phyloP scores from a whole-genome alignment of 2,113 vertebrate species.

The Neotoma lepida region DNA sequence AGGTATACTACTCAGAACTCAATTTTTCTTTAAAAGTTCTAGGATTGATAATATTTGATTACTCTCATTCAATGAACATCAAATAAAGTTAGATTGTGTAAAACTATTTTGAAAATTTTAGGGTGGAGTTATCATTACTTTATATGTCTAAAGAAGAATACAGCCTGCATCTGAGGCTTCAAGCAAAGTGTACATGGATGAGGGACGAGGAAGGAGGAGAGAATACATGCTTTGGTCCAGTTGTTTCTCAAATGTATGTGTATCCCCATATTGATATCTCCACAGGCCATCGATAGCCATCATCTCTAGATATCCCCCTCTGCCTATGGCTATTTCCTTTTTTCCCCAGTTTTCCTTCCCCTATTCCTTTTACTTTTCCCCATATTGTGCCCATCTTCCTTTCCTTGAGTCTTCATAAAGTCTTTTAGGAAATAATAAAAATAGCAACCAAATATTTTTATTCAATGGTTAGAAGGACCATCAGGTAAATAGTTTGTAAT shows the following conservation, averaged over 20 bases:
- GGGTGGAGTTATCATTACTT: background rate
- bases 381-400: background rate
- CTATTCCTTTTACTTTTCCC: background rate
- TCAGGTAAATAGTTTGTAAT: background rate
- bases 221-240: background rate
- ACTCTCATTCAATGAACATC: background rate
- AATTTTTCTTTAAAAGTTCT: background rate
- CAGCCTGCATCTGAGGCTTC: background rate
- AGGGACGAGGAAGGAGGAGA: fast-evolving
- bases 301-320: background rate
- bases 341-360: background rate
- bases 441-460: background rate
- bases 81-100: background rate
- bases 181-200: background rate
- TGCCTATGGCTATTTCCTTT: no score
- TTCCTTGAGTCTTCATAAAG: no score
- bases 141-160: background rate
- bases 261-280: background rate
- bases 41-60: background rate
- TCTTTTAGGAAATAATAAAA: background rate
- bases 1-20: background rate
- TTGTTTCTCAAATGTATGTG: background rate
- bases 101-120: background rate
- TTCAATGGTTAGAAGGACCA: background rate
- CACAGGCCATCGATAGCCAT: background rate